Base-by-base conservation (phyloP, 2,797 vertebrate genomes). In the Pampus argenteus region DNA sequence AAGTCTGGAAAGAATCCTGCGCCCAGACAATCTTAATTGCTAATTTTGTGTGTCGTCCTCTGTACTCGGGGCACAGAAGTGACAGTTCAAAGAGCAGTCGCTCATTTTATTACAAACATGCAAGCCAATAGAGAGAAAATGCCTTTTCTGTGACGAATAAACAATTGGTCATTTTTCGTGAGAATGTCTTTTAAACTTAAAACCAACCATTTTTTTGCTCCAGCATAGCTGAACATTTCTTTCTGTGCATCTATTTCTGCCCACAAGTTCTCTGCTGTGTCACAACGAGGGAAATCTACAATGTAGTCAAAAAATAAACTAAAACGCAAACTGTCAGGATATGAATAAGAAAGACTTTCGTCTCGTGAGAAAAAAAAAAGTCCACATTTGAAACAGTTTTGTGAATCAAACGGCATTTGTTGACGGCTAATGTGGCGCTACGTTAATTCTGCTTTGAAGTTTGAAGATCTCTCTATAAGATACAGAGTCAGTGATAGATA, bases 81-180 rank as follows among this genome's bases (percentile, higher is more conserved):
- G 87, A 84, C 90, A 89, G 84, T 91, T 92, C 88, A 93, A 91
- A 93, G 88, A 87, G 68, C 28, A 6, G 57, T 34, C 14, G 56
- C n/a, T 65, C 31, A 26, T 74, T 83, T 80, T 83, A 70, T 54
- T 71, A 76, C 81, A 71, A 36, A 64, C 87, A 81, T 69, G 84
- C 85, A 72, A 85, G 58, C 73, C 79, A 23, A 61, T 58, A 75
- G 64, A 67, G 55, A 80, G n/a, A n/a, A n/a, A 78, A 84, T 67
- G 65, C 71, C 71, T 90, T 87, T 83, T 82, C 85, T n/a, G 75
- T 86, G 77, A 79, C 28, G 48, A 61, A 65, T 74, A 83, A 88
- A 75, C 78, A 86, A 88, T 75, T 18, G 83, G 67, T 73, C 63
- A 59, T 74, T 91, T 31, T 87, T 87, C 82, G 61, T 42, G 83